Evolutionary conservation across 1,140 invertebrate species (phyloP), one percentile per base, ranked within the genome.

Genomic region (Tetramorium alpestre): DNA sequence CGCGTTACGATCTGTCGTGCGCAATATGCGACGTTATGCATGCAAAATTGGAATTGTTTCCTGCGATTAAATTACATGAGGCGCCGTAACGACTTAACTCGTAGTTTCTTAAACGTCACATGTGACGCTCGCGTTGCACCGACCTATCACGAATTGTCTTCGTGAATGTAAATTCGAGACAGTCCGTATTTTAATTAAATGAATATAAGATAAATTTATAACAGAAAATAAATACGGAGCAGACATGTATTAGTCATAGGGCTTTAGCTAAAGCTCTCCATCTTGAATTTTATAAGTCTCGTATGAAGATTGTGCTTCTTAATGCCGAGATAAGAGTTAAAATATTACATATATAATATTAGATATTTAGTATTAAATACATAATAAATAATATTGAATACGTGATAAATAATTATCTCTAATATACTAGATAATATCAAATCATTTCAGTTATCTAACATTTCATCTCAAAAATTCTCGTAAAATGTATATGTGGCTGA

Each of bases 41-140:
- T 75, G 69, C 54, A 84, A 84, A 84, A 84, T 84, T 62, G 67
- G 54, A 84, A 84, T 84, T 73, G 69, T 75, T 84, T 84, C 69
- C 80, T 84, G 54, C 69, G 69, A 84, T 84, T 84, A 84, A 84
- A 84, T 75, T 84, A 75, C 80, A 84, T 84, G 69, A 84, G 80
- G 69, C 56, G 80, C 54, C 25, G 54, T 84, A 81, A 81, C 54
- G 54, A 60, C 67, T 73, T 84, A 84, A 84, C 47, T 44, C 80
- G 69, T 75, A 44, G 41, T 84, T 75, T 84, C 69, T 84, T 84
- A 84, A 84, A 84, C 67, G 80, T 84, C 69, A 73, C 51, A 33
- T 16, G 58, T 28, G 80, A 72, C 58, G 10, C 25, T 47, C 54
- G 25, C 25, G 8, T 60, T 44, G 51, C 38, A 28, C 41, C 56